Evolutionary conservation across 2,113 vertebrate species (phyloP).

Genomic region (Vulpes ferrilata): DNA sequence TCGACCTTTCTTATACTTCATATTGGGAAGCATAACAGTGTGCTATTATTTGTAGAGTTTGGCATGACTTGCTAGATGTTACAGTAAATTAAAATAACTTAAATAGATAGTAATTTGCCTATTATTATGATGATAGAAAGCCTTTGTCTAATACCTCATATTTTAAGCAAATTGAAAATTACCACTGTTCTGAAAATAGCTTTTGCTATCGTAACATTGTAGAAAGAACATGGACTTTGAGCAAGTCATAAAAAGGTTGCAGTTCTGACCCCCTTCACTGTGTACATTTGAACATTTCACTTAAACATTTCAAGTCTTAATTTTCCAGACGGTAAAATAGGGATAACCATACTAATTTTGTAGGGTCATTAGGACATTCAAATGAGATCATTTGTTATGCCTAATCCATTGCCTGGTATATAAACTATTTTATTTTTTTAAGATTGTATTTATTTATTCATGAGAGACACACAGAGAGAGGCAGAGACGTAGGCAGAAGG

Average conservation of each 20-base stretch:
- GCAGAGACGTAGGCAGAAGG: too few species aligned
- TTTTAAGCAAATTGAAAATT: conserved; percentile 61
- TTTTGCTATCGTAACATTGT: background rate
- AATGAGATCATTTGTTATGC: background rate
- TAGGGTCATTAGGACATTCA: background rate
- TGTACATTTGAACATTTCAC: background rate
- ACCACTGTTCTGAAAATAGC: conserved; percentile 16
- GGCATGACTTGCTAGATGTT: background rate
- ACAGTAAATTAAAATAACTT: background rate
- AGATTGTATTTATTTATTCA: too few species aligned
- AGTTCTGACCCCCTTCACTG: background rate
- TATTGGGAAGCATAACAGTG: background rate
- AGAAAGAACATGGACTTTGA: background rate
- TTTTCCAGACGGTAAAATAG: background rate
- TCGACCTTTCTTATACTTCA: background rate
- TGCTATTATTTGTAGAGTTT: background rate
- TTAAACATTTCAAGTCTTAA: background rate
- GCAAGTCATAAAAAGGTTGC: background rate
- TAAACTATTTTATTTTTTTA: background rate
- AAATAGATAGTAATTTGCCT: background rate
- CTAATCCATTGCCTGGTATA: background rate
- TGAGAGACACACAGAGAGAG: too few species aligned
- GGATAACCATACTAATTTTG: background rate
- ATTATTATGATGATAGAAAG: background rate
- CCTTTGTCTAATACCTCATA: background rate